Evolutionary conservation across 2,113 vertebrate species (phyloP).

Genomic region (Terrapene triunguis): DNA sequence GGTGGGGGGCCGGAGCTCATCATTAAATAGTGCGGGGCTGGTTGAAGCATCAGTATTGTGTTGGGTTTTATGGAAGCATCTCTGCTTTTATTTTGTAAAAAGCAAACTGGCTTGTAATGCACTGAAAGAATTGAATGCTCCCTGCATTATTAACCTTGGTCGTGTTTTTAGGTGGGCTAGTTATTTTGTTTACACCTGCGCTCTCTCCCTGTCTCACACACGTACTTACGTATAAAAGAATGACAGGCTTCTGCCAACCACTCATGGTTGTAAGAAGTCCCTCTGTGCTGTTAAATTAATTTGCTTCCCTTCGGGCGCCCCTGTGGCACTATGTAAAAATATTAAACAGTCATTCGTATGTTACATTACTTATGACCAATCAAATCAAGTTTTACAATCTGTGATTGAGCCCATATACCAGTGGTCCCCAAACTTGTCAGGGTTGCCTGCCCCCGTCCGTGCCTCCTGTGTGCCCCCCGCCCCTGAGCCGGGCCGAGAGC

Average conservation of each 20-base stretch:
- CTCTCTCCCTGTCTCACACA: background rate
- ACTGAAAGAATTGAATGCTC: background rate
- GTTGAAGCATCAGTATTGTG: background rate
- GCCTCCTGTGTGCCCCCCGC: too few species aligned
- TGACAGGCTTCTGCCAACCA: background rate
- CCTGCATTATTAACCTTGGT: background rate
- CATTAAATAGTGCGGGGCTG: background rate
- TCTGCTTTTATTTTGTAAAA: background rate
- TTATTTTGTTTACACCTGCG: background rate
- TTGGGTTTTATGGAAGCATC: background rate
- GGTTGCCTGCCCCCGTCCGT: too few species aligned
- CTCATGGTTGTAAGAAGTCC: background rate
- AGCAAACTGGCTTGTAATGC: background rate
- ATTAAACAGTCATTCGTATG: too few species aligned
- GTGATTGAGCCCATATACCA: too few species aligned
- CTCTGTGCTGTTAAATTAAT: background rate
- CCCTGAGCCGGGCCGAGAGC: too few species aligned
- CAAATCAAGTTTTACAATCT: too few species aligned
- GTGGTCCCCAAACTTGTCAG: too few species aligned
- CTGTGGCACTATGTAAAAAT: too few species aligned
- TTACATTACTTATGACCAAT: too few species aligned
- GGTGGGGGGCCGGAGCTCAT: background rate
- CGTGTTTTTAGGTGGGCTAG: background rate
- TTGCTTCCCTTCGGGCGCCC: too few species aligned
- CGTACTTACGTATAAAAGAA: background rate